Conservation (phyloP, 1,140 invertebrate genomes). For the Bombus polaris region DNA sequence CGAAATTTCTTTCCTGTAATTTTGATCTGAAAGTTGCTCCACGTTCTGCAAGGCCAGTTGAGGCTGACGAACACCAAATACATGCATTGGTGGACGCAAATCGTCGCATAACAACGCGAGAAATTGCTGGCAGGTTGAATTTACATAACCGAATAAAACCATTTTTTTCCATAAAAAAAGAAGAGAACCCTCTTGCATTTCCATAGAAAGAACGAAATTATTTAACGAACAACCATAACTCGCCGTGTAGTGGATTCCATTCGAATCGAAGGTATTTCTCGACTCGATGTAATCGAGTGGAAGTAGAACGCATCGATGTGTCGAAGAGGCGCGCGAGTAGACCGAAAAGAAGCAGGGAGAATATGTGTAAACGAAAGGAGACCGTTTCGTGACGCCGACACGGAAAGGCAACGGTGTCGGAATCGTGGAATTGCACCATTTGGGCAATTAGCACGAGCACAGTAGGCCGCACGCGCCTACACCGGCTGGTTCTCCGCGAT, state of each 20-base stretch:
- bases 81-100: too few relatives aligned
- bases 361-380: not conserved
- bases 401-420: slow-evolving; percentile 63
- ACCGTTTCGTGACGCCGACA: slow-evolving; percentile 12
- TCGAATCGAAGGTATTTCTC: slow-evolving; percentile 5
- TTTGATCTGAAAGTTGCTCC: too few relatives aligned
- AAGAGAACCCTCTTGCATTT: too few relatives aligned
- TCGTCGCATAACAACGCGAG: too few relatives aligned
- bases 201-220: too few relatives aligned
- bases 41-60: too few relatives aligned
- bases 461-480: slow-evolving; percentile 74
- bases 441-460: slow-evolving; percentile 76
- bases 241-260: not conserved
- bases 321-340: not conserved
- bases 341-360: slow-evolving; percentile 3
- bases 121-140: too few relatives aligned
- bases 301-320: not conserved
- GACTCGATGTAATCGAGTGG: not conserved
- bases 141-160: too few relatives aligned
- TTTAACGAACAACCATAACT: not conserved
- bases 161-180: too few relatives aligned
- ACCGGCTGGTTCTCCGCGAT: slow-evolving; percentile 59
- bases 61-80: too few relatives aligned
- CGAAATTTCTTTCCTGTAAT: too few relatives aligned
- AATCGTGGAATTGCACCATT: slow-evolving; percentile 77